Evolutionary conservation across 2,113 vertebrate genomes (phyloP).

Genomic region (Isurus oxyrinchus): DNA sequence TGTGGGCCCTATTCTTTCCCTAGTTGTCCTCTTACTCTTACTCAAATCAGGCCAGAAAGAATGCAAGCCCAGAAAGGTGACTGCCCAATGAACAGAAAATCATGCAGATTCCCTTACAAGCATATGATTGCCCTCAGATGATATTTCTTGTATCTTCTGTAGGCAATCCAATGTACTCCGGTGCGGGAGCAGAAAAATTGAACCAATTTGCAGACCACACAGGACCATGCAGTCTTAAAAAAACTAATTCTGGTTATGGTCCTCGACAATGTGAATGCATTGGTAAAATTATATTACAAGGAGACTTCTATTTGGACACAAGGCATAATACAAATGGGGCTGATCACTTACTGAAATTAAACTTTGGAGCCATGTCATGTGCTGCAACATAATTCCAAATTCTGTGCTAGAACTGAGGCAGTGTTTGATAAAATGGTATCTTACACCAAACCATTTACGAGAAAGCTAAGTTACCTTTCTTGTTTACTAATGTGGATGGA

Average conservation of each 20-base stretch:
- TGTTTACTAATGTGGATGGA: background rate
- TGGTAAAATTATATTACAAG: background rate
- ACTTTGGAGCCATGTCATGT: background rate
- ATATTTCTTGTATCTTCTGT: background rate
- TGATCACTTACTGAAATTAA: background rate
- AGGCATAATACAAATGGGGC: background rate
- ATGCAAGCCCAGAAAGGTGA: background rate
- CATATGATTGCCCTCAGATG: background rate
- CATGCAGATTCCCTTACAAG: background rate
- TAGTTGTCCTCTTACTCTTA: no score
- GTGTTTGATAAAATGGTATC: background rate
- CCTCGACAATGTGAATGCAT: background rate
- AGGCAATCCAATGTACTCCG: background rate
- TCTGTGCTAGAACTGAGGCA: background rate
- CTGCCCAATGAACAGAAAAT: background rate
- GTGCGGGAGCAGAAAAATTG: background rate
- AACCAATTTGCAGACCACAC: background rate
- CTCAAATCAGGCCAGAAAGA: background rate
- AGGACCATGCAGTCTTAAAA: background rate
- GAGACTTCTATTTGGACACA: background rate
- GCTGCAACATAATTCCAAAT: background rate
- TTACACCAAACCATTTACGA: background rate
- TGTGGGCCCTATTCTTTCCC: no score
- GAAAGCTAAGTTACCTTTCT: background rate
- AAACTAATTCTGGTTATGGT: background rate